Conservation (phyloP, 53 echinoderm and acorn worm species). For the Crossaster papposus region DNA sequence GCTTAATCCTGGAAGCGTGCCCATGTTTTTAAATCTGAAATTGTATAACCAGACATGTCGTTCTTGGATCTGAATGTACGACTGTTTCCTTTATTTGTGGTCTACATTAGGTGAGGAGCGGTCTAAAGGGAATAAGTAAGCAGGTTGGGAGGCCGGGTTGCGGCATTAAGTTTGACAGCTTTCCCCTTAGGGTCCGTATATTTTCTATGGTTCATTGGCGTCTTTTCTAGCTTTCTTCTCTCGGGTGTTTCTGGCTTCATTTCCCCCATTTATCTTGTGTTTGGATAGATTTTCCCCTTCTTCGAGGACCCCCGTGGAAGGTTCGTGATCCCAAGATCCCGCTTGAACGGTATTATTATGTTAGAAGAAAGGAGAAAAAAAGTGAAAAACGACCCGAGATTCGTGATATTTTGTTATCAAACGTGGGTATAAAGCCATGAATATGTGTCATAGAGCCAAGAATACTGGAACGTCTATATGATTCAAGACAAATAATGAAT, state of each 20-base stretch:
- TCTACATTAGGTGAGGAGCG: neutral
- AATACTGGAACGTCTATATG: neutral
- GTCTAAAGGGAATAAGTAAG: neutral
- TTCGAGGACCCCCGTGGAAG: neutral
- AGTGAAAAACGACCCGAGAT: neutral
- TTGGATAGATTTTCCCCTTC: neutral
- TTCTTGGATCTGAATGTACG: neutral
- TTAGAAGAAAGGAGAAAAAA: neutral
- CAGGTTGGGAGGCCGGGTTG: neutral
- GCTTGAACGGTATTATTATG: neutral
- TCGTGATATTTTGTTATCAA: neutral
- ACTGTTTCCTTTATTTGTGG: neutral
- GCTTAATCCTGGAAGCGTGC: constrained; percentile 12
- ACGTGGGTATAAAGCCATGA: neutral
- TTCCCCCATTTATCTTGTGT: constrained; percentile 1
- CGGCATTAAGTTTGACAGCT: neutral
- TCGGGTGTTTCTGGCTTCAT: constrained; percentile 13
- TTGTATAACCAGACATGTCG: constrained; percentile 7
- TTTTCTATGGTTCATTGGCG: constrained; percentile 27
- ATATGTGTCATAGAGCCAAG: neutral
- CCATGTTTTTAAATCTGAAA: constrained; percentile 52
- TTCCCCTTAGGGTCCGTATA: constrained; percentile 13
- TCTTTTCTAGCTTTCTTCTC: constrained; percentile 8
- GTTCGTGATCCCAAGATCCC: neutral
- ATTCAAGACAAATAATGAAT: neutral